Percentiles rank a stretch among this genome's conserved stretches.
Evolutionary conservation across 2,888 invertebrate species (phyloP).

Genomic region (Cryptops parisi): DNA sequence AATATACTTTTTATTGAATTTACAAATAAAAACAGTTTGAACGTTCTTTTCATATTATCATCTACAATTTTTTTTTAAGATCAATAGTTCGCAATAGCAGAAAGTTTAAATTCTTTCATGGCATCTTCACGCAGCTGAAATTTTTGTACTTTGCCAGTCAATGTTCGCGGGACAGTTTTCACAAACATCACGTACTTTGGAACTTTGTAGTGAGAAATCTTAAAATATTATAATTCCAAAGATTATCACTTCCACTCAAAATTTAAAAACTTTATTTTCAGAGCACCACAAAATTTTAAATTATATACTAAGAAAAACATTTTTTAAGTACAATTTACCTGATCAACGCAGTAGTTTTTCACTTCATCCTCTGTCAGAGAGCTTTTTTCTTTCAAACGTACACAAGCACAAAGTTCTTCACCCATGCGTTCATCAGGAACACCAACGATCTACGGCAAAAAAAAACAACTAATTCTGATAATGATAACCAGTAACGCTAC

Average conservation of each 20-base stretch:
- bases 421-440: conserved; percentile 58
- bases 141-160: conserved; percentile 37
- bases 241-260: no score
- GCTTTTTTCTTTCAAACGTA: conserved; percentile 27
- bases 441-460: conserved; percentile 45
- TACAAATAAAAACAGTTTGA: no score
- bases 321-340: no score
- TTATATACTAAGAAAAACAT: no score
- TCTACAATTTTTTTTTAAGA: no score
- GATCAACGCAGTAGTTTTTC: conserved; percentile 50
- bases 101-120: neutral
- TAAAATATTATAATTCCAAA: conserved; percentile 19
- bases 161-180: conserved; percentile 32
- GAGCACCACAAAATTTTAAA: no score
- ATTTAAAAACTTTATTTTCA: no score
- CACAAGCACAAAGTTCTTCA: conserved; percentile 40
- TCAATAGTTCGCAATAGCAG: no score
- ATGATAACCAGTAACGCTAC: no score
- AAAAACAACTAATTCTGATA: neutral
- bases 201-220: conserved; percentile 39
- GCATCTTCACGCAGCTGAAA: conserved; percentile 20
- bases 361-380: conserved; percentile 39
- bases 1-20: no score
- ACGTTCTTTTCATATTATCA: no score
- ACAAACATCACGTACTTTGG: conserved; percentile 33